Conservation (phyloP, 1,140 invertebrate species). For the Rhizoglyphus robini region DNA sequence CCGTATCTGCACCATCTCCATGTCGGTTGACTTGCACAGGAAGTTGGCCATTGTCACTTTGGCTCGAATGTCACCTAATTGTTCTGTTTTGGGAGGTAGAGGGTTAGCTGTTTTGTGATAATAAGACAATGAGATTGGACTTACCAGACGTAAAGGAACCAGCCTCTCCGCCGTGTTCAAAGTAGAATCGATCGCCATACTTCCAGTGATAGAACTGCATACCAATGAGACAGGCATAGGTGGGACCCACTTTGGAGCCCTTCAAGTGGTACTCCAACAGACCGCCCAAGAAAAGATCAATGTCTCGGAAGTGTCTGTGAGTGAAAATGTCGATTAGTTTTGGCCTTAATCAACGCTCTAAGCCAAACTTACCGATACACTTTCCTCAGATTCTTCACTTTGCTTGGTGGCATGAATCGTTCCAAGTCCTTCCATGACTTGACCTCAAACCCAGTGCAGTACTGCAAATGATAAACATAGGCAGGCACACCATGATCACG, state of each 20-base stretch:
- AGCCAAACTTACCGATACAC: constrained; percentile 18
- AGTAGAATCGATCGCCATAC: constrained; percentile 30
- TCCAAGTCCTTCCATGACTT: constrained; percentile 37
- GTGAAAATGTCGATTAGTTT: constrained; percentile 48
- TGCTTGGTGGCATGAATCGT: constrained; percentile 20
- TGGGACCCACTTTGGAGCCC: constrained; percentile 28
- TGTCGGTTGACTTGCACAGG: constrained; percentile 17
- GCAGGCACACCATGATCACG: constrained; percentile 43
- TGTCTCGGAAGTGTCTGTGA: constrained; percentile 46
- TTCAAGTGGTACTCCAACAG: constrained; percentile 33
- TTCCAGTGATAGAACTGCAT: constrained; percentile 29
- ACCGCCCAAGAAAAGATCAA: constrained; percentile 37
- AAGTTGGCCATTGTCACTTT: constrained; percentile 16
- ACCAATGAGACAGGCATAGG: constrained; percentile 26
- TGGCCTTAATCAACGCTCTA: constrained; percentile 29
- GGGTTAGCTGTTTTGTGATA: not conserved
- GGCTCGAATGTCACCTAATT: constrained; percentile 17
- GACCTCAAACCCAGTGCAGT: constrained; percentile 53
- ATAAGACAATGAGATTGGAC: constrained; percentile 32
- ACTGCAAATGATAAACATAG: constrained; percentile 43
- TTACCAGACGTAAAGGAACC: constrained; percentile 35
- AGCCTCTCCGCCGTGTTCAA: constrained; percentile 38
- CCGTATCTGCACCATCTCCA: constrained; percentile 7
- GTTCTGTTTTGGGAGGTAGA: constrained; percentile 37
- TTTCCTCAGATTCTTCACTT: constrained; percentile 14